Percentiles rank a stretch among this genome's conserved stretches.
phyloP scores from a whole-genome alignment of 2,113 vertebrate species.

The Thomomys bottae region DNA sequence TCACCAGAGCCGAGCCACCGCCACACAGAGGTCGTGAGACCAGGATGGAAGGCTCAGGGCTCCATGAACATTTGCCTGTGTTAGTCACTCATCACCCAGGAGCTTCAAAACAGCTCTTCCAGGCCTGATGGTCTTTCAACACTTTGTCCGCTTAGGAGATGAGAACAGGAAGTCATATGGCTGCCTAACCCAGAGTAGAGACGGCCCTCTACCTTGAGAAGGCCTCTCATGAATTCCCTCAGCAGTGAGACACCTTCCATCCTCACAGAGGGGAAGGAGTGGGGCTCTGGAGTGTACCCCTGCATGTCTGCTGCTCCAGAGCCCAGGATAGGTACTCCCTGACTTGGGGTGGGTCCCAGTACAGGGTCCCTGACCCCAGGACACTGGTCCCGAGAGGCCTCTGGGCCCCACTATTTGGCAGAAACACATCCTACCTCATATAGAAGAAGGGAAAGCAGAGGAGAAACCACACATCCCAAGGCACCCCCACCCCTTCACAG shows the following conservation, averaged over 20 bases:
- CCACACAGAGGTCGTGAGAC: neutral
- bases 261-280: neutral
- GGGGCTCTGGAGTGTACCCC: no score
- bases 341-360: no score
- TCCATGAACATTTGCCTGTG: no score
- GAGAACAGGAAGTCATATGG: neutral
- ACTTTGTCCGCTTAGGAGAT: neutral
- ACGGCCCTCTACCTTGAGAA: neutral
- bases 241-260: neutral
- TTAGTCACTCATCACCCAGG: rapidly evolving
- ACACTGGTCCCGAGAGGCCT: rapidly evolving
- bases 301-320: rapidly evolving
- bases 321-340: no score
- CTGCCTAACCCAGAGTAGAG: neutral
- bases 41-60: rapidly evolving
- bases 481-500: no score
- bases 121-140: rapidly evolving
- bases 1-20: rapidly evolving
- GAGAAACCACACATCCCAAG: neutral
- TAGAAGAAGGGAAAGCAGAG: neutral
- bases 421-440: neutral
- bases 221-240: no score
- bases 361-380: neutral
- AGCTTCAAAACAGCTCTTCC: neutral
- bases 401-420: rapidly evolving